Evolutionary conservation across 2,888 invertebrate genomes (phyloP).

Genomic region (Drosophila yooni): DNA sequence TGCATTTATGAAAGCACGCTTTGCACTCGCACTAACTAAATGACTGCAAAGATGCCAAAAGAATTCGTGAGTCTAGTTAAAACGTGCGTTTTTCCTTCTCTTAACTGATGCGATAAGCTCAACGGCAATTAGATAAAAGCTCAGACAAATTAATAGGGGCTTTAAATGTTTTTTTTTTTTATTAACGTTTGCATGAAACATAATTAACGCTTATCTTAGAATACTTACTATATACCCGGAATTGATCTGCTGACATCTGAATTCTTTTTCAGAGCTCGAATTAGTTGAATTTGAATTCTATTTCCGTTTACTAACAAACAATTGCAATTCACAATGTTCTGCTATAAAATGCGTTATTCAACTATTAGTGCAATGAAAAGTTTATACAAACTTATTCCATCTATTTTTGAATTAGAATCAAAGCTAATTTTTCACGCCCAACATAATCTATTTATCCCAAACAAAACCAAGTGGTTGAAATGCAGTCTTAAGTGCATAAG

Average conservation of each 20-base stretch:
- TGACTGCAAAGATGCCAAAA: conserved; percentile 29
- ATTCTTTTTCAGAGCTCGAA: not conserved
- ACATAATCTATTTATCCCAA: not conserved
- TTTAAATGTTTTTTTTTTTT: not conserved
- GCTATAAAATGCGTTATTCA: not conserved
- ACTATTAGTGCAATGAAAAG: not conserved
- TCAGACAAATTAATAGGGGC: not conserved
- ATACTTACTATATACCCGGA: not conserved
- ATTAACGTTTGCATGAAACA: not conserved
- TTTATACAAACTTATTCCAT: not conserved
- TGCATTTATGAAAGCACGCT: conserved; percentile 27
- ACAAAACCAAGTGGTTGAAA: not conserved
- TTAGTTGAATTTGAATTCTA: not conserved
- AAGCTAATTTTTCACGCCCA: not conserved
- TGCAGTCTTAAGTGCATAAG: conserved; percentile 37
- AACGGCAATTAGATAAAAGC: conserved; percentile 28
- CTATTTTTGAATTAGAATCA: not conserved
- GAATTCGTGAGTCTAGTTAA: conserved; percentile 27
- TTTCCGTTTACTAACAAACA: not conserved
- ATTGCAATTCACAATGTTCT: not conserved
- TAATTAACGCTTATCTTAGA: not conserved
- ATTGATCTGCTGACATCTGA: not conserved
- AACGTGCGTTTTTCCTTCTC: conserved; percentile 19
- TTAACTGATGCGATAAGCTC: conserved; percentile 7
- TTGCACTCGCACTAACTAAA: conserved; percentile 2